phyloP scores from a whole-genome alignment of 2,113 vertebrate species.

The Eulemur macaco region DNA sequence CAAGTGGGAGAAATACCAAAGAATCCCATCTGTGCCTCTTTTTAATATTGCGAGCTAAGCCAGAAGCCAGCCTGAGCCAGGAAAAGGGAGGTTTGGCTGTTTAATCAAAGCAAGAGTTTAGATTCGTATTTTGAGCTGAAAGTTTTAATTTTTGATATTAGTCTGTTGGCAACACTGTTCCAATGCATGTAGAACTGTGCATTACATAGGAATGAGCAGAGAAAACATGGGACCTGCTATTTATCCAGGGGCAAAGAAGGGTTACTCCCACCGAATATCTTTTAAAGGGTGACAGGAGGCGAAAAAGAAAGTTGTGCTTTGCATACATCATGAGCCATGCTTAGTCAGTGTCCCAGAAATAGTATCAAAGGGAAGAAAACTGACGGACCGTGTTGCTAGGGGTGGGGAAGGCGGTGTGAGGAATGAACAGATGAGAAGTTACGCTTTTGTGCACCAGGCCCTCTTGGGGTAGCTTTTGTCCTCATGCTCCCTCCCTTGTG shows the following conservation, averaged over 20 bases:
- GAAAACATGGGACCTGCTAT: background rate
- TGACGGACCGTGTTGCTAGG: background rate
- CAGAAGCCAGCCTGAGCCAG: background rate
- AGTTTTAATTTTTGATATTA: background rate
- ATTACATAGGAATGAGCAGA: background rate
- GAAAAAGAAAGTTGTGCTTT: background rate
- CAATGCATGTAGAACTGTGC: background rate
- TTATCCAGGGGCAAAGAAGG: background rate
- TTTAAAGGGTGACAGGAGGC: background rate
- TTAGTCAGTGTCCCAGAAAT: background rate
- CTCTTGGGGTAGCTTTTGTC: background rate
- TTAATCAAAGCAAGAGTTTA: background rate
- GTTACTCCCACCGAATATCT: background rate
- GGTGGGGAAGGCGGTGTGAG: background rate
- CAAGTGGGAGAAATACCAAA: background rate
- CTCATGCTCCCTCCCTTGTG: fast-evolving
- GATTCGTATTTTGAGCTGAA: background rate
- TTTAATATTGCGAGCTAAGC: background rate
- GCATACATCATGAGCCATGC: background rate
- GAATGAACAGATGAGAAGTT: background rate
- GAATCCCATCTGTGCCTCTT: background rate
- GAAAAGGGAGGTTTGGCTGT: background rate
- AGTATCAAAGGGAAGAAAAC: background rate
- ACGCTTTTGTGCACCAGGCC: background rate
- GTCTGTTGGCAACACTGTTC: background rate